Conservation (phyloP, 2,888 invertebrate genomes). For the Exephanes ischioxanthus region DNA sequence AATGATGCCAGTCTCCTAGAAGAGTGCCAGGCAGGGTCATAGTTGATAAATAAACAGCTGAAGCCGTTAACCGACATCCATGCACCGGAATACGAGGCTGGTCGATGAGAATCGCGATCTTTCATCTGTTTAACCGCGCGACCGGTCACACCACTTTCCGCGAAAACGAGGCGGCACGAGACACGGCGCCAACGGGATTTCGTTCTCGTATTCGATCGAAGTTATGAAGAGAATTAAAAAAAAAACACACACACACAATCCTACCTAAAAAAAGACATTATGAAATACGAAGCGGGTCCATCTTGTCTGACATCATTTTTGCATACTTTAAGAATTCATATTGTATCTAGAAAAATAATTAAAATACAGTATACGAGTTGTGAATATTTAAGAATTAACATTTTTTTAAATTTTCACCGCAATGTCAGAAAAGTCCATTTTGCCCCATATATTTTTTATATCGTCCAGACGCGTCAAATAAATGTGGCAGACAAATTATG, state of each 20-base stretch:
- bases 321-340: too few species aligned
- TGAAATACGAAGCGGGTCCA: too few species aligned
- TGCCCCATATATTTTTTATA: too few species aligned
- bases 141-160: constrained; percentile 35
- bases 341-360: too few species aligned
- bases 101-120: constrained; percentile 38
- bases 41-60: constrained; percentile 56
- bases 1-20: not conserved
- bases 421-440: too few species aligned
- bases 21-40: constrained; percentile 36
- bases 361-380: not conserved
- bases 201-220: constrained; percentile 6
- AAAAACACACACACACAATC: too few species aligned
- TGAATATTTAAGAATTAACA: not conserved
- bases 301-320: too few species aligned
- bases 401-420: too few species aligned
- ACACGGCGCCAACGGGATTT: constrained; percentile 15
- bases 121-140: constrained; percentile 2
- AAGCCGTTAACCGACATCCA: constrained; percentile 66
- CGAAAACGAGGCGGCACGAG: not conserved
- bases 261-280: too few species aligned
- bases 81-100: constrained; percentile 39
- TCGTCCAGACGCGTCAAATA: too few species aligned
- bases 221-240: not conserved
- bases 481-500: too few species aligned